Base-by-base conservation (phyloP, 1,140 invertebrate species). In the Megalopta genalis region DNA sequence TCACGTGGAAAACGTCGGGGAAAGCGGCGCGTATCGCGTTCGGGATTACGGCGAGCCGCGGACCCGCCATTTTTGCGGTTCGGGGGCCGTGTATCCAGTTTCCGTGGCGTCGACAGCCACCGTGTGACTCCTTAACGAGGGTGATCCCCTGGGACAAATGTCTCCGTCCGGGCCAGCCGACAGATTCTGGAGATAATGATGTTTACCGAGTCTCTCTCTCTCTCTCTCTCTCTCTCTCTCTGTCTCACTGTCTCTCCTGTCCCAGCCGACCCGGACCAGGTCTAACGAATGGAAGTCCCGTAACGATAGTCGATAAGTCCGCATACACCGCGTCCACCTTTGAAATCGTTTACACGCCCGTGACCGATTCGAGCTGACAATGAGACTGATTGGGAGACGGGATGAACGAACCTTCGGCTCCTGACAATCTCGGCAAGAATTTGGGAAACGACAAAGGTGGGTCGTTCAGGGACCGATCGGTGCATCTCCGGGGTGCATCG, bases 171-270 rank as follows among this genome's bases (percentile, higher is more conserved):
- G 49, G n/a, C 25, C 14, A 64, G 60, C 37, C n/a, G 73, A 86
- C 69, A 77, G 63, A 86, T 83, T 62, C 70, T 37, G 49, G 52
- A 75, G 81, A 71, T 86, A 86, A 86, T 77, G 81, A 83, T 86
- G 77, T 86, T 86, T 86, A 74, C 77, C 46, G 18, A 69, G 1
- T 32, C 32, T 4, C 32, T 32, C 32, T 4, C 32, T 32, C 32
- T 4, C 32, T 4, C 1, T 32, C 32, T 4, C 32, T 4, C 4
- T 4, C 32, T 4, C 32, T 32, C 32, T 4, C 32, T 32, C 32
- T 4, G n/a, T 32, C 32, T 32, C 32, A 4, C 32, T 32, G n/a
- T n/a, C 62, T 60, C 65, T 62, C 27, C 7, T 23, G 54, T 23
- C 10, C 49, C 25, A 0, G 16, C 0, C 18, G 16, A 27, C 23